Evolutionary conservation across 53 echinoderm and acorn worm genomes (phyloP), one percentile per base, ranked within the genome.

Genomic region (Crossaster papposus): DNA sequence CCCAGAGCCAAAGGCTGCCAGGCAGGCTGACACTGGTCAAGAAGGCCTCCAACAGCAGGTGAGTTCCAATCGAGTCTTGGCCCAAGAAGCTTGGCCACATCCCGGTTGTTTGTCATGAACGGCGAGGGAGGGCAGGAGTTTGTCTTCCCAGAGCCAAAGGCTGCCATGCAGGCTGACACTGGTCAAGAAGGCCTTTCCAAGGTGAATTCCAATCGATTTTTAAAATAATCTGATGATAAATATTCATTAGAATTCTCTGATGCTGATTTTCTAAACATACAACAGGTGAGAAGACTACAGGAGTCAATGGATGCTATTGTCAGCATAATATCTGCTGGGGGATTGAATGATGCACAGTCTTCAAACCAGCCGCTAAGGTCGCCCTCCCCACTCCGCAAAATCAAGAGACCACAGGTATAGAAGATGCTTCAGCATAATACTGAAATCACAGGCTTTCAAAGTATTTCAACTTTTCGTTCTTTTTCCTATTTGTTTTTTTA

Each of bases 281-380:
- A 1, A 32, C 86, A 96, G 96, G 96, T 96, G 31, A 79, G 79
- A 62, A 73, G 88, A 50, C 84, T 96, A 36, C 96, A 96, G 75
- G 92, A 86, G 54, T 96, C 96, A 0, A 90, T 96, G 84, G 94
- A 96, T 83, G 88, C 92, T 52, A 92, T 96, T 36, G 90, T 94
- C 30, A 90, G 85, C 63, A 89, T 92, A 71, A 94, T 96, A 65
- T 77, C 94, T 2, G 83, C 94, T 64, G 94, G 94, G 12, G 88
- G 89, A 28, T n/a, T 92, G 44, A 79, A 33, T 31, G 74, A 80
- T 12, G 53, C 77, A 37, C 86, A 79, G 65, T 70, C 38, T 5
- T 20, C 23, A 44, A 50, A 79, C 30, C 87, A 68, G 53, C 72
- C 51, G 8, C 30, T 65, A 11, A 81, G 26, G 31, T 64, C 50